phyloP scores from a whole-genome alignment of 2,888 invertebrate species.

The Mythimna impura region DNA sequence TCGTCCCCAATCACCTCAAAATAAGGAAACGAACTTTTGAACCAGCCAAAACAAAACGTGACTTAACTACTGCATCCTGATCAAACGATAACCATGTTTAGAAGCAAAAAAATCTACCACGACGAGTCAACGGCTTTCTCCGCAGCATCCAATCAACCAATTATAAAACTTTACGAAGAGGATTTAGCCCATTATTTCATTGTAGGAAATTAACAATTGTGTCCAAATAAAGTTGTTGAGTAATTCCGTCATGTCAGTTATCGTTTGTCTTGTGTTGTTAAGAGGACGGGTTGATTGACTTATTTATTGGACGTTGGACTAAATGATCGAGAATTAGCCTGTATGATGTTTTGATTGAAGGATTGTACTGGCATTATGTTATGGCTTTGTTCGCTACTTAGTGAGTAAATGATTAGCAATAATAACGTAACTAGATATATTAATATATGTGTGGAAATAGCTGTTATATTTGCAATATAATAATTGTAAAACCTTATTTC shows the following conservation, averaged over 20 bases:
- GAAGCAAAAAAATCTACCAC: conserved; percentile 56
- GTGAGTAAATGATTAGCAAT: neutral
- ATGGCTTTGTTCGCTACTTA: conserved; percentile 26
- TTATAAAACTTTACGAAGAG: conserved; percentile 84
- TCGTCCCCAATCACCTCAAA: conserved; percentile 16
- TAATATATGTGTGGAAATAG: too few species aligned
- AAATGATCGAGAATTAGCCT: conserved; percentile 67
- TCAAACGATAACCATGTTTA: conserved; percentile 58
- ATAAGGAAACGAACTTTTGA: conserved; percentile 34
- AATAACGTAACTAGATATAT: too few species aligned
- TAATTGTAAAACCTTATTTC: too few species aligned
- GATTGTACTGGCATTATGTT: conserved; percentile 35
- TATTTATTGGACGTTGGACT: conserved; percentile 73
- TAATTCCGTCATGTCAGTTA: conserved; percentile 88
- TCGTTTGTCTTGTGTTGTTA: conserved; percentile 80
- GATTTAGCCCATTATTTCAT: conserved; percentile 89
- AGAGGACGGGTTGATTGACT: conserved; percentile 78
- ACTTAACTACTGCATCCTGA: conserved; percentile 57
- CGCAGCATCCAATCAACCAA: conserved; percentile 84
- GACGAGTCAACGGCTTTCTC: conserved; percentile 61
- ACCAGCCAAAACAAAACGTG: conserved; percentile 47
- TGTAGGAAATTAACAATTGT: conserved; percentile 90
- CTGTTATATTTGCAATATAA: too few species aligned
- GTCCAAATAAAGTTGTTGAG: conserved; percentile 88
- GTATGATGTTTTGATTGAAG: conserved; percentile 62